phyloP scores from a whole-genome alignment of 2,888 invertebrate genomes.

The Scaeva pyrastri region DNA sequence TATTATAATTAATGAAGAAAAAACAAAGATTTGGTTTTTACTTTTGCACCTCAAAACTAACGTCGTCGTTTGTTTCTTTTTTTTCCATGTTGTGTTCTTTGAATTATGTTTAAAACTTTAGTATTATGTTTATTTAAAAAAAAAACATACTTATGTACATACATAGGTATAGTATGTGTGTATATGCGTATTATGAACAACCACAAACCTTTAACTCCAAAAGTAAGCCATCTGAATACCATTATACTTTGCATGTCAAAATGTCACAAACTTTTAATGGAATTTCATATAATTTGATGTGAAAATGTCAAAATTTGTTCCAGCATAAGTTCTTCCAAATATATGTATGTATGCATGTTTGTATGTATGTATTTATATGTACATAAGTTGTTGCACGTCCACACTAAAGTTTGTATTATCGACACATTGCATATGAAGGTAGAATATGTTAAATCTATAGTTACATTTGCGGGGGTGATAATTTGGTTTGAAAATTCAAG shows the following conservation, averaged over 20 bases:
- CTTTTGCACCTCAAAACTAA: too few relatives aligned
- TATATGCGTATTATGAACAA: neutral
- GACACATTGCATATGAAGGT: conserved; percentile 58
- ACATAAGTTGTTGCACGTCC: too few relatives aligned
- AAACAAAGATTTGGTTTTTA: too few relatives aligned
- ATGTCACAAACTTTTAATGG: conserved; percentile 75
- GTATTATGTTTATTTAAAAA: too few relatives aligned
- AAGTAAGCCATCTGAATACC: conserved; percentile 21
- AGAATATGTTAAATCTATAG: neutral
- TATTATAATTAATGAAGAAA: too few relatives aligned
- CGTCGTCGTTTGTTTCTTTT: too few relatives aligned
- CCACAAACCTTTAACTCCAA: conserved; percentile 1
- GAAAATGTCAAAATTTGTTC: conserved; percentile 58
- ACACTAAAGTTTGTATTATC: conserved; percentile 17
- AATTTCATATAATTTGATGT: conserved; percentile 74
- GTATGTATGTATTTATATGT: too few relatives aligned
- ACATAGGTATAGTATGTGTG: too few relatives aligned
- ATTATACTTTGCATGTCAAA: conserved; percentile 71
- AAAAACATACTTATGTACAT: too few relatives aligned
- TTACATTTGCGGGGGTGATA: conserved; percentile 7
- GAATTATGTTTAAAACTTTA: too few relatives aligned
- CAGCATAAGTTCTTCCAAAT: conserved; percentile 45
- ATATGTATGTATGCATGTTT: too few relatives aligned
- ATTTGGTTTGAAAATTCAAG: neutral
- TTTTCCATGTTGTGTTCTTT: too few relatives aligned